Evolutionary conservation across 2,888 invertebrate genomes (phyloP), one percentile per base, ranked within the genome.

Genomic region (Clitarchus hookeri): DNA sequence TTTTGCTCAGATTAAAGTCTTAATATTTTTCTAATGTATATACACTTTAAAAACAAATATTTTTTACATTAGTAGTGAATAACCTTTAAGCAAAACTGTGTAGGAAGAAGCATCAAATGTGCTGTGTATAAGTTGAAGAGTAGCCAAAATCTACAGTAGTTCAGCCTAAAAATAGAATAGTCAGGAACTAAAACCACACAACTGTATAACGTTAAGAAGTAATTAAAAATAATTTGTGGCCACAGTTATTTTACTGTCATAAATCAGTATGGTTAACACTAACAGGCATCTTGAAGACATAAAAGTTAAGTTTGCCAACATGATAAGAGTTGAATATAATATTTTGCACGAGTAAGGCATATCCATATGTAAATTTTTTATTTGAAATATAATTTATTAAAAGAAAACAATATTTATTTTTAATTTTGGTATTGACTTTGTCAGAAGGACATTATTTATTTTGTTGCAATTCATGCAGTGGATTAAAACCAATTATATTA

Each of bases 121-220:
- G 36, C 36, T 82, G 3, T 23, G 27, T 82, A 27, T 79, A 44
- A 44, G 8, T 82, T 82, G 82, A 82, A 36, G 36, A 36, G 82
- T 9, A 44, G 82, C 82, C 82, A 82, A 44, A 82, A 82, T 44
- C 82, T 13, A 82, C 19, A 82, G 82, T 36, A 82, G 44, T 82
- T 44, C 16, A 82, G 23, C 9, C 82, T 82, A 82, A 27, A 82
- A 82, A 82, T 82, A 82, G 44, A 82, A 82, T 13, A n/a, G n/a
- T 36, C 65, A n/a, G 65, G 65, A 65, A 65, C 65, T 65, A 23
- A 65, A 65, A 65, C 65, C 65, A 65, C 8, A 65, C 65, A 65
- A 65, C 65, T n/a, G n/a, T 23, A n/a, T n/a, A 19, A 65, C 23
- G 6, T 65, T 65, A 65, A 65, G n/a, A 65, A 13, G 48, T 48